Base-by-base conservation (phyloP, 2,888 invertebrate species). In the Cheilosia vernalis region DNA sequence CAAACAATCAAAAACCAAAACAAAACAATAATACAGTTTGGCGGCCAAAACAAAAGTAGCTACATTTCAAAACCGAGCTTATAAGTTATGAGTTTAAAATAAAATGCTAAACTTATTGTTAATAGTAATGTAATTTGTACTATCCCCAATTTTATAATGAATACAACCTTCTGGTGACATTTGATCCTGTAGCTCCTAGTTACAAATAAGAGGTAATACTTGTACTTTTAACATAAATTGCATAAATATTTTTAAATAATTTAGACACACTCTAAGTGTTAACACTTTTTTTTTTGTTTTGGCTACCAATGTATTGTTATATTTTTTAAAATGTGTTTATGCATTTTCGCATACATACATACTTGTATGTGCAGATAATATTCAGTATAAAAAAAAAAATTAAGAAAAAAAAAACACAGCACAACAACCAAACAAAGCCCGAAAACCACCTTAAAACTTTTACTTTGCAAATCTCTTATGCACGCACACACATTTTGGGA, bases 401-500 rank as follows among this genome's bases (percentile, higher is more conserved):
- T 17, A n/a, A 47, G 17, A 42, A 67, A 19, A 73, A 67, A 67
- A 64, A 60, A 83, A 72, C 72, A 77, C 78, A 72, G 64, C 64
- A 79, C 72, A 70, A 49, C 70, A 72, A 79, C 64, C 78, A 66
- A 73, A 58, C 72, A 78, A 78, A 84, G 83, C 79, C 83, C 79
- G 64, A 73, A 78, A 73, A 83, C 78, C 83, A 84, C 83, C 73
- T 56, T 40, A 70, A 77, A 77, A 77, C 42, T 19, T 55, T 56
- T 55, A 70, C 55, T 56, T 78, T 56, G 78, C 67, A 83, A 72
- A 67, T 76, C 70, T 72, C 51, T 80, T 72, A 69, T 69, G 55
- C 72, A 83, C 83, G 72, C 83, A 84, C 78, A 84, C 79, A 74
- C 73, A 63, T 63, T 70, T 78, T 73, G 44, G 61, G 78, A 63